A percentile compares a stretch with the other conserved stretches of the same genome.
phyloP scores from a whole-genome alignment of 1,140 invertebrate genomes.

The Micrasema longulum region DNA sequence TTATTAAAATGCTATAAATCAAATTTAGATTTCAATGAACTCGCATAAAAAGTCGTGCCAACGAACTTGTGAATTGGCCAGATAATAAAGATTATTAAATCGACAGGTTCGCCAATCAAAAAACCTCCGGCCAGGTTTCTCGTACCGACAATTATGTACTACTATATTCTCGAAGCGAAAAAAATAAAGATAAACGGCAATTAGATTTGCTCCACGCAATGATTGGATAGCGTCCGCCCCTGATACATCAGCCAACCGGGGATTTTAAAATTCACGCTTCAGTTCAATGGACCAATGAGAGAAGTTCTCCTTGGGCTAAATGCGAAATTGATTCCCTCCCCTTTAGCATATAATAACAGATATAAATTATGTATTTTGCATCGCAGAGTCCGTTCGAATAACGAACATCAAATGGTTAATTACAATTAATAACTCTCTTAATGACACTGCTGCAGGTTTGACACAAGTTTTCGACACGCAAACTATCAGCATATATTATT shows the following conservation, averaged over 20 bases:
- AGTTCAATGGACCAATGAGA: conserved; percentile 27
- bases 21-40: conserved; percentile 31
- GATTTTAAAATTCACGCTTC: conserved; percentile 13
- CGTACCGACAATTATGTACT: conserved; percentile 22
- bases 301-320: conserved; percentile 23
- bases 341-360: conserved; percentile 15
- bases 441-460: too few species aligned
- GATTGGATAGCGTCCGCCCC: conserved; percentile 28
- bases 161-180: conserved; percentile 23
- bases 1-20: conserved; percentile 21
- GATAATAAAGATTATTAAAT: conserved; percentile 14
- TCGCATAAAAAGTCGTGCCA: conserved; percentile 24
- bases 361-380: conserved; percentile 29
- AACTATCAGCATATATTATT: too few species aligned
- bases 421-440: conserved; percentile 1
- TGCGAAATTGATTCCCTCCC: conserved; percentile 17
- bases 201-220: conserved; percentile 31
- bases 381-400: conserved; percentile 2
- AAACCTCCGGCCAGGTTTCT: conserved; percentile 1
- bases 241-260: conserved; percentile 1
- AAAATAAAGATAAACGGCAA: conserved; percentile 36
- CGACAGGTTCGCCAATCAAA: conserved; percentile 12
- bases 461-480: too few species aligned
- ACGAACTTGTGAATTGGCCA: not conserved
- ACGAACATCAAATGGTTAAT: not conserved